Percentiles rank a stretch among this genome's conserved stretches.
These are phyloP conservation scores for Cabera pusaria DNA, from an alignment of 2,888 invertebrate species.

Conservation along the genomic window DNA sequence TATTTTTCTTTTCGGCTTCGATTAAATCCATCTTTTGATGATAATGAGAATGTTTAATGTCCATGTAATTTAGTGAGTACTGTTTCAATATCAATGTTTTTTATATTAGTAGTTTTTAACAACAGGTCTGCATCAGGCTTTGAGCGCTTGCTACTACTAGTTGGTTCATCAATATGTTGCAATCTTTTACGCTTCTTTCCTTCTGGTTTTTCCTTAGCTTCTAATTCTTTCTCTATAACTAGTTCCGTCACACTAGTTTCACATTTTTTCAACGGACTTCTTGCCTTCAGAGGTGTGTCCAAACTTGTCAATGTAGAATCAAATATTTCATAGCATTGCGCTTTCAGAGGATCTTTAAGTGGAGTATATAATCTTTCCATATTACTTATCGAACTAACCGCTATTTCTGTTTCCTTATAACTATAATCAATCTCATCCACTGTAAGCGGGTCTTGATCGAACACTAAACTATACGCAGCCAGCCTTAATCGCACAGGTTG, in stretches of 20 bases:
- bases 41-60: slow-evolving; percentile 42
- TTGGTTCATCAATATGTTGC: slow-evolving; percentile 52
- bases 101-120: slow-evolving; percentile 62
- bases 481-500: slow-evolving; percentile 64
- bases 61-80: slow-evolving; percentile 75
- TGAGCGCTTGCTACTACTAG: slow-evolving; percentile 52
- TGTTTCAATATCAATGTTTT: slow-evolving; percentile 75
- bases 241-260: slow-evolving; percentile 55
- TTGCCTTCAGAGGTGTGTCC: slow-evolving; percentile 67
- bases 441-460: slow-evolving; percentile 47
- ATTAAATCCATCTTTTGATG: too few relatives aligned
- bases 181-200: slow-evolving; percentile 63
- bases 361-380: slow-evolving; percentile 67
- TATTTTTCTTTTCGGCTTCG: too few relatives aligned
- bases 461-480: slow-evolving; percentile 47
- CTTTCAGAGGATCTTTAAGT: slow-evolving; percentile 56
- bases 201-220: slow-evolving; percentile 44
- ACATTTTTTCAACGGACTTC: slow-evolving; percentile 42
- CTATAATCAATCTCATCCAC: slow-evolving; percentile 39
- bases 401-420: slow-evolving; percentile 61
- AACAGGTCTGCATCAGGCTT: slow-evolving; percentile 62
- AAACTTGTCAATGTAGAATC: slow-evolving; percentile 74
- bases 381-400: slow-evolving; percentile 63
- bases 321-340: slow-evolving; percentile 67
- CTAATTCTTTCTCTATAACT: slow-evolving; percentile 59